These are phyloP conservation scores for Polyploca ridens DNA, from an alignment of 2,888 invertebrate genomes.

Conservation along the genomic window DNA sequence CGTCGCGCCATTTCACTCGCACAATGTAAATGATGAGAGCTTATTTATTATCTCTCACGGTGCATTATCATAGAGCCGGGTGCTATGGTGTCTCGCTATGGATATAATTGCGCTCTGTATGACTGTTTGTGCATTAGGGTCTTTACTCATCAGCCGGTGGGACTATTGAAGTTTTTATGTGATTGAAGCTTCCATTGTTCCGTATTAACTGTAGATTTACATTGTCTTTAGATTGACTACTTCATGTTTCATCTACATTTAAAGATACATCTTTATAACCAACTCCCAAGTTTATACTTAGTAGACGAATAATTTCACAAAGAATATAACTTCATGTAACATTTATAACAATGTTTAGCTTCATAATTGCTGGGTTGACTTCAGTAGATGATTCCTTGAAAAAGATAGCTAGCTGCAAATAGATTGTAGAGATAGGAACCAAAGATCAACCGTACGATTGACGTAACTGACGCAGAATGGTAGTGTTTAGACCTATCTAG, in stretches of 20 bases:
- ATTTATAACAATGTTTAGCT: too few species aligned
- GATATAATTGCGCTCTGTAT: constrained; percentile 16
- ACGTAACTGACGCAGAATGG: background rate
- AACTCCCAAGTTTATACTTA: too few species aligned
- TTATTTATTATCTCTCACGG: constrained; percentile 60
- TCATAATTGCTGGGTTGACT: too few species aligned
- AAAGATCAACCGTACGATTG: background rate
- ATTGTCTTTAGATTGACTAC: background rate
- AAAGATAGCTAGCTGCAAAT: background rate
- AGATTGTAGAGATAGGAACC: background rate
- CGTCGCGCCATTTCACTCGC: constrained; percentile 34
- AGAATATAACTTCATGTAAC: too few species aligned
- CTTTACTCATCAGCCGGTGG: background rate
- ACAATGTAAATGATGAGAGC: constrained; percentile 69
- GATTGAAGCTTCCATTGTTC: constrained; percentile 1
- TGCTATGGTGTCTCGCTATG: constrained; percentile 3
- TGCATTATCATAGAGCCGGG: constrained; percentile 43
- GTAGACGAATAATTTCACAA: too few species aligned
- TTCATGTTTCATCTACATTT: too few species aligned
- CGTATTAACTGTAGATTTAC: background rate
- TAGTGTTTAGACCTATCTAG: background rate
- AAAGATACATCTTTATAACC: too few species aligned
- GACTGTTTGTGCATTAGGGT: constrained; percentile 2
- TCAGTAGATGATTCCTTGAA: background rate
- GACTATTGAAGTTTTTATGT: constrained; percentile 8